Conservation (phyloP, 2,888 invertebrate species). For the Ophion ventricosus region DNA sequence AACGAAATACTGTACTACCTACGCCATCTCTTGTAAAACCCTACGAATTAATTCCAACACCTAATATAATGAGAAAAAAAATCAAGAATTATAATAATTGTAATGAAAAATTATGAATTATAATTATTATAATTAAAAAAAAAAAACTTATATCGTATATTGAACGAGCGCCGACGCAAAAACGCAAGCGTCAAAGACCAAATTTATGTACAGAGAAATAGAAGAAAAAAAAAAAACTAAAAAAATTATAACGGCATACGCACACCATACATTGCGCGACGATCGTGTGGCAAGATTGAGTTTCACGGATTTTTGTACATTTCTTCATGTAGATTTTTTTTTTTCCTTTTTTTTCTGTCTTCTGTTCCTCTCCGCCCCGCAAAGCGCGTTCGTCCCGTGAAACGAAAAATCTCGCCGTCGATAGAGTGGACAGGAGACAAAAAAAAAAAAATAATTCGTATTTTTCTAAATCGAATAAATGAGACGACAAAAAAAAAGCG, state of each 20-base stretch:
- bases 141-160: slow-evolving; percentile 40
- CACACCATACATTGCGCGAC: slow-evolving; percentile 12
- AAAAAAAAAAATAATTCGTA: slow-evolving; percentile 10
- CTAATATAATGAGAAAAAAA: no score
- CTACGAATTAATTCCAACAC: no score
- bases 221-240: slow-evolving; percentile 22
- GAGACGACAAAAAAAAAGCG: neutral
- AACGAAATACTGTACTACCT: no score
- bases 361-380: neutral
- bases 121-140: slow-evolving; percentile 4
- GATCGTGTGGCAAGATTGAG: slow-evolving; percentile 36
- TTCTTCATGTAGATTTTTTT: slow-evolving; percentile 18
- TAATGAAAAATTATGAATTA: neutral
- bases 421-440: neutral
- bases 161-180: slow-evolving; percentile 34
- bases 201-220: slow-evolving; percentile 20
- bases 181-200: slow-evolving; percentile 32
- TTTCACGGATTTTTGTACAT: slow-evolving; percentile 34
- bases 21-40: no score
- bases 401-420: slow-evolving; percentile 46
- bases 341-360: neutral
- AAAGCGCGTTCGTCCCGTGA: slow-evolving; percentile 24
- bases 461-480: neutral
- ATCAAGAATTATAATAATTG: neutral
- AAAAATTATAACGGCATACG: slow-evolving; percentile 20